Evolutionary conservation across 2,113 vertebrate genomes (phyloP).

Genomic region (Cynoglossus semilaevis): DNA sequence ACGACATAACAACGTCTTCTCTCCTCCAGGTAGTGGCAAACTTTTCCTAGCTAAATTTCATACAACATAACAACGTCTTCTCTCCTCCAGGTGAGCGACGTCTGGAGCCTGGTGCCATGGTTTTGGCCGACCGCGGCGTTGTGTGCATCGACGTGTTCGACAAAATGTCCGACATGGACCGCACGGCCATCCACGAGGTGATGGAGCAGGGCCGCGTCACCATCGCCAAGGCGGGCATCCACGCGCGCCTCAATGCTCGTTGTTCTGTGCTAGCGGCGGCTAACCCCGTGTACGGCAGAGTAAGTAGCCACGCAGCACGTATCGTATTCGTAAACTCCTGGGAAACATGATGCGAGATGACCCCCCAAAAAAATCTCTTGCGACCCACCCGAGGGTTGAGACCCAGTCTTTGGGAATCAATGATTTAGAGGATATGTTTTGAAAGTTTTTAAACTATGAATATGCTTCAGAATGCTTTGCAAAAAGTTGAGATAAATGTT

Average conservation of each 20-base stretch:
- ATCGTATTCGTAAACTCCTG: neutral
- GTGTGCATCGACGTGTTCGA: conserved; percentile 98
- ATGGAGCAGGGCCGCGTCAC: conserved; percentile 98
- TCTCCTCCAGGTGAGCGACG: conserved; percentile 85
- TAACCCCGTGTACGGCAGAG: conserved; percentile 94
- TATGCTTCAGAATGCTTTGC: no score
- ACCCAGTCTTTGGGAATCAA: no score
- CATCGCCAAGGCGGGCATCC: conserved; percentile 96
- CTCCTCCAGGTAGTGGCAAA: no score
- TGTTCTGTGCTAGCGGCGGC: conserved; percentile 95
- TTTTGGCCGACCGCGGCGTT: conserved; percentile 91
- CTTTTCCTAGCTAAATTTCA: no score
- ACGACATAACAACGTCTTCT: no score
- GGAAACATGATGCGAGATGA: no score
- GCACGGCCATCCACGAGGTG: conserved; percentile 97
- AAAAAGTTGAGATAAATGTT: no score
- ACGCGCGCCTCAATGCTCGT: conserved; percentile 93
- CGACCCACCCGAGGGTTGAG: no score
- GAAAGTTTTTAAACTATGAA: no score
- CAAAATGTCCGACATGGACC: conserved; percentile 98
- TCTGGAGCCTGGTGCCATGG: conserved; percentile 96
- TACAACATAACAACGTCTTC: no score
- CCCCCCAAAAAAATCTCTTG: no score
- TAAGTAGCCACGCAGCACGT: conserved; percentile 60
- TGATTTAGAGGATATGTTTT: no score